A percentile compares a stretch with the other conserved stretches of the same genome.
Evolutionary conservation across 1,140 invertebrate genomes (phyloP).

Genomic region (Choristoneura fumiferana): DNA sequence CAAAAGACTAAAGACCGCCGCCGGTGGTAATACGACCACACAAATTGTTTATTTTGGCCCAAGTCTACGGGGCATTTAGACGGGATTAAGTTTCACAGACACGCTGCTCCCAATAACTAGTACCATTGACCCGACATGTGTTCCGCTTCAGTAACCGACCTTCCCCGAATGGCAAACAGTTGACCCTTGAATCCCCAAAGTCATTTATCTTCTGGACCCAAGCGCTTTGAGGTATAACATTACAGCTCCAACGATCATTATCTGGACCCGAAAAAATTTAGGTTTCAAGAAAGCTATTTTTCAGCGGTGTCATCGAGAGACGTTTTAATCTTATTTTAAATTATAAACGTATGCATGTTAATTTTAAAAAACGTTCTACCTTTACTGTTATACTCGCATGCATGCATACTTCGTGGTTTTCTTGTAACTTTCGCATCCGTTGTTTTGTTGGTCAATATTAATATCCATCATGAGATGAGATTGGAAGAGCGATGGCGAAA

Average conservation of each 20-base stretch:
- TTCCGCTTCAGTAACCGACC: not conserved
- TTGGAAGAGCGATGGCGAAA: slow-evolving; percentile 6
- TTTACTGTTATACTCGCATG: not conserved
- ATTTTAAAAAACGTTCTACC: not conserved
- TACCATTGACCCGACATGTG: slow-evolving; percentile 9
- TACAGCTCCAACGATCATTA: slow-evolving; percentile 3
- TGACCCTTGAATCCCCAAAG: slow-evolving; percentile 14
- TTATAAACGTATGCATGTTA: slow-evolving; percentile 9
- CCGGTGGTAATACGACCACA: slow-evolving; percentile 8
- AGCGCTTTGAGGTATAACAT: not conserved
- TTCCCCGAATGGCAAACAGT: slow-evolving; percentile 14
- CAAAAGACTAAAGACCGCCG: not conserved
- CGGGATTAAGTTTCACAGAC: slow-evolving; percentile 18
- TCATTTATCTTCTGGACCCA: not conserved
- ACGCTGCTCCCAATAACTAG: not conserved
- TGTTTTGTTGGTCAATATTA: slow-evolving; percentile 9
- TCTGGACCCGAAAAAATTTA: slow-evolving; percentile 2
- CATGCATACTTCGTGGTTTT: too few relatives aligned
- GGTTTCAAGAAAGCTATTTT: slow-evolving; percentile 12
- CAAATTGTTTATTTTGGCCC: slow-evolving; percentile 21
- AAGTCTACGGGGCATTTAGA: slow-evolving; percentile 17
- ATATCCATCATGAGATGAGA: too few relatives aligned
- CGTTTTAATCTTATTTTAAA: not conserved
- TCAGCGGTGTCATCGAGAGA: slow-evolving; percentile 1
- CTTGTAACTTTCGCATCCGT: slow-evolving; percentile 1